Conservation (phyloP, 2,888 invertebrate species). For the Perizoma affinitatum region DNA sequence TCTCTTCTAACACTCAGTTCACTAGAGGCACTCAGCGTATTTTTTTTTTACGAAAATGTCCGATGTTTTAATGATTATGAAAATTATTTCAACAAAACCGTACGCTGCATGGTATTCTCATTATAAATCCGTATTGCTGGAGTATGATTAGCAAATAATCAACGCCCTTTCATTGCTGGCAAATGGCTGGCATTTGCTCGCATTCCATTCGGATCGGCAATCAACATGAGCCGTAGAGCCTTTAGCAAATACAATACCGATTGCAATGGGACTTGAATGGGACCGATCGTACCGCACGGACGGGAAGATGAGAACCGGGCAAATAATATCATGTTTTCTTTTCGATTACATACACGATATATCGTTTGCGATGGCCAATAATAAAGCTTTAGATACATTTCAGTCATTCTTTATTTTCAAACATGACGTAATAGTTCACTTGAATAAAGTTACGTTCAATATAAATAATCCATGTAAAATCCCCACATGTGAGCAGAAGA, state of each 20-base stretch:
- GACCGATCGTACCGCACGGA: conserved; percentile 56
- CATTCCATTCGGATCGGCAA: conserved; percentile 68
- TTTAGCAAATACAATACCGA: conserved; percentile 77
- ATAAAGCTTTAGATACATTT: conserved; percentile 3
- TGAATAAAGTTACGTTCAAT: conserved; percentile 26
- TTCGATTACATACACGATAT: conserved; percentile 43
- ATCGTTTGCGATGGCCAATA: conserved; percentile 30
- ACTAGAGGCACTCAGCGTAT: conserved; percentile 39
- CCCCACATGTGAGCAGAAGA: conserved; percentile 36
- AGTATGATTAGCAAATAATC: conserved; percentile 66
- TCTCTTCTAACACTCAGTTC: too few species aligned
- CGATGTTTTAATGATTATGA: conserved; percentile 33
- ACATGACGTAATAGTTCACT: background rate
- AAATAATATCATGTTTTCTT: conserved; percentile 67
- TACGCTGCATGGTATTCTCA: conserved; percentile 36
- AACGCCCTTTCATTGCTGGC: conserved; percentile 61
- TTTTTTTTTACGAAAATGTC: conserved; percentile 50
- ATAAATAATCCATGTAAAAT: conserved; percentile 33
- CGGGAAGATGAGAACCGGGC: conserved; percentile 64
- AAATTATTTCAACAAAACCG: conserved; percentile 30
- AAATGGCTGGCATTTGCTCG: conserved; percentile 58
- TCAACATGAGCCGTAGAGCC: conserved; percentile 76
- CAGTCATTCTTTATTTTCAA: conserved; percentile 4
- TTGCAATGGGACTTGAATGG: conserved; percentile 67
- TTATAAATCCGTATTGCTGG: conserved; percentile 43